Conservation (phyloP, 2,888 invertebrate species). For the Limnephilus marmoratus region DNA sequence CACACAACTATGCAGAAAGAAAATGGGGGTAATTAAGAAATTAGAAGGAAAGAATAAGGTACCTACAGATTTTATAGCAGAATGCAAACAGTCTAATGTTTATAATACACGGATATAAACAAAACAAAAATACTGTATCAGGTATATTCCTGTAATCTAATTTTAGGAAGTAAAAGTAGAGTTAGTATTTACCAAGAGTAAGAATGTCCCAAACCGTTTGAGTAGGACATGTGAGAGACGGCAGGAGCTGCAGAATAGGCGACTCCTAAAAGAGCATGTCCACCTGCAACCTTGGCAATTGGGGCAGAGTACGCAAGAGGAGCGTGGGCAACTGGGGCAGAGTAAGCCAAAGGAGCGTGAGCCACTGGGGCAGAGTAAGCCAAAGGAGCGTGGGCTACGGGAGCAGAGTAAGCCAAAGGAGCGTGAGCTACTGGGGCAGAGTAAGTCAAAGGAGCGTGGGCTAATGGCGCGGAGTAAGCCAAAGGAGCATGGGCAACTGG, state of each 20-base stretch:
- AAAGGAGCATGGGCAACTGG: slow-evolving; percentile 68
- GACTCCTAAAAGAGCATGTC: slow-evolving; percentile 77
- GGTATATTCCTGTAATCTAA: background rate
- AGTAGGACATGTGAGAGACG: slow-evolving; percentile 80
- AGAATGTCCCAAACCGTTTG: slow-evolving; percentile 76
- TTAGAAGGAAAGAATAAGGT: background rate
- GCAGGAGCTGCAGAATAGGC: slow-evolving; percentile 80
- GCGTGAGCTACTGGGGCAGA: slow-evolving; percentile 66
- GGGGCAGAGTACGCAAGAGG: slow-evolving; percentile 58
- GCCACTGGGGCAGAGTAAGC: slow-evolving; percentile 60
- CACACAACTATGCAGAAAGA: background rate
- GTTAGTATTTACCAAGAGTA: slow-evolving; percentile 75
- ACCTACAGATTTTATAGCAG: background rate
- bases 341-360: slow-evolving; percentile 72
- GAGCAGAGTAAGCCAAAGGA: slow-evolving; percentile 70
- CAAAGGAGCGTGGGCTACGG: slow-evolving; percentile 68
- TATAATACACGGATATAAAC: background rate
- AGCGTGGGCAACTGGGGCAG: slow-evolving; percentile 54
- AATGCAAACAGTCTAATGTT: background rate
- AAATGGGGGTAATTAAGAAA: background rate
- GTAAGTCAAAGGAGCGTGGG: slow-evolving; percentile 67
- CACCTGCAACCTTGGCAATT: slow-evolving; percentile 72
- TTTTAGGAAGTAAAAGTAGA: background rate
- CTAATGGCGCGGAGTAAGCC: slow-evolving; percentile 60
- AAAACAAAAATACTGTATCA: background rate